Evolutionary conservation across 2,113 vertebrate species (phyloP).

Genomic region (Glareola pratincola): DNA sequence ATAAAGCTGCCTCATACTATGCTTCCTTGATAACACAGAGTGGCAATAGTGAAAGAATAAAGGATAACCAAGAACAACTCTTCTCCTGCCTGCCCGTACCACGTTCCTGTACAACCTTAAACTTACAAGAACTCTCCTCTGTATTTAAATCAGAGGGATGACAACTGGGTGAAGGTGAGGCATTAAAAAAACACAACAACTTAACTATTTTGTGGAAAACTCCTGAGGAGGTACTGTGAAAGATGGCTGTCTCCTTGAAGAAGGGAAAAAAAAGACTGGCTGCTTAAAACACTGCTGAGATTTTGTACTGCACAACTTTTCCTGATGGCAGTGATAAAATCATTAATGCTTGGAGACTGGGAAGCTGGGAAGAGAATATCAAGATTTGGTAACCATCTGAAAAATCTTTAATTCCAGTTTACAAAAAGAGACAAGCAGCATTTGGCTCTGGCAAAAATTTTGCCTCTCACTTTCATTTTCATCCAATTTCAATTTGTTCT

Average conservation of each 20-base stretch:
- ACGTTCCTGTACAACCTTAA: not conserved
- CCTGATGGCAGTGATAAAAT: not conserved
- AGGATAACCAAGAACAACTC: not conserved
- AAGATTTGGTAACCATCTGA: not conserved
- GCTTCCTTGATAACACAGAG: rapidly evolving
- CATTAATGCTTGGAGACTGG: not conserved
- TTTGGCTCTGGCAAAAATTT: not conserved
- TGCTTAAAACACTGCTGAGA: not conserved
- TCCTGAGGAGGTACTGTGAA: not conserved
- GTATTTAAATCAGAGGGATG: not conserved
- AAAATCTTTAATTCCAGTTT: not conserved
- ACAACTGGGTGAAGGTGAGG: not conserved
- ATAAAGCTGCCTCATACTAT: not conserved
- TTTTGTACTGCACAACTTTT: not conserved
- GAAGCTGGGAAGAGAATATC: not conserved
- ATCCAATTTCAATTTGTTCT: not conserved
- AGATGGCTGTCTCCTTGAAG: not conserved
- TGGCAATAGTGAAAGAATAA: not conserved
- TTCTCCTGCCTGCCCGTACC: not conserved
- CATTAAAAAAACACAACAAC: not conserved
- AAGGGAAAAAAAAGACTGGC: too few relatives aligned
- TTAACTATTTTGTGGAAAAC: not conserved
- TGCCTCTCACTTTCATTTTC: not conserved
- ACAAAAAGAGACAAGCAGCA: not conserved
- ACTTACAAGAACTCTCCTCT: not conserved